A percentile compares a stretch with the other conserved stretches of the same genome.
These are phyloP conservation scores for Palythoa heliodiscus DNA, from an alignment of 92 coral and sea anemone genomes.

Conservation along the genomic window DNA sequence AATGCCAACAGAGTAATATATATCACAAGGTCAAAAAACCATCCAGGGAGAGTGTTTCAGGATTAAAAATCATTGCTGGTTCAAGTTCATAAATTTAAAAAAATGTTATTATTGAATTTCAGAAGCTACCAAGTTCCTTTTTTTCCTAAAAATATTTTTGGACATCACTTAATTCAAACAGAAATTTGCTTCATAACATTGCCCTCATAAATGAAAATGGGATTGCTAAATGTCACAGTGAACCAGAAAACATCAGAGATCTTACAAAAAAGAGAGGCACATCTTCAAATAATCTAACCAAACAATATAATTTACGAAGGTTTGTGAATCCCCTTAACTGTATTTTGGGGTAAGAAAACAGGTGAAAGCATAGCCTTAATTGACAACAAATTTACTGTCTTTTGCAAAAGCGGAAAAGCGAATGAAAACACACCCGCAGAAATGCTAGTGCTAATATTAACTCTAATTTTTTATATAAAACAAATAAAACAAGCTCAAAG, in stretches of 20 bases:
- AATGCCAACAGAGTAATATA: background rate
- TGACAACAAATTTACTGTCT: no score
- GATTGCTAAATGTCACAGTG: background rate
- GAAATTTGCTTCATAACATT: background rate
- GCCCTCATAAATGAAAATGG: no score
- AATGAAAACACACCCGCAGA: no score
- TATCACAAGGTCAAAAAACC: no score
- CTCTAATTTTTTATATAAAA: no score
- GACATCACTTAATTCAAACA: background rate
- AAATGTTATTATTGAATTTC: background rate
- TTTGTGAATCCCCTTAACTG: background rate
- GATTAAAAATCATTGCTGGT: background rate
- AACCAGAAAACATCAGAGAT: background rate
- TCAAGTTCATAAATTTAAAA: background rate
- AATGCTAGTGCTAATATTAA: no score
- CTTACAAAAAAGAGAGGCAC: background rate
- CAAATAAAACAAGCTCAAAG: no score
- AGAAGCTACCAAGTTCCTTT: background rate
- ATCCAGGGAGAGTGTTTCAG: no score
- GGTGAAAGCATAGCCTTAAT: background rate
- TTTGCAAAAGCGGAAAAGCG: no score
- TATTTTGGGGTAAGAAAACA: background rate
- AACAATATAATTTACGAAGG: background rate
- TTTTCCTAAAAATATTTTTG: background rate
- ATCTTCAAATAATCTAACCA: background rate